Conservation (phyloP, 2,888 invertebrate species). For the Rhorus exstirpatorius region DNA sequence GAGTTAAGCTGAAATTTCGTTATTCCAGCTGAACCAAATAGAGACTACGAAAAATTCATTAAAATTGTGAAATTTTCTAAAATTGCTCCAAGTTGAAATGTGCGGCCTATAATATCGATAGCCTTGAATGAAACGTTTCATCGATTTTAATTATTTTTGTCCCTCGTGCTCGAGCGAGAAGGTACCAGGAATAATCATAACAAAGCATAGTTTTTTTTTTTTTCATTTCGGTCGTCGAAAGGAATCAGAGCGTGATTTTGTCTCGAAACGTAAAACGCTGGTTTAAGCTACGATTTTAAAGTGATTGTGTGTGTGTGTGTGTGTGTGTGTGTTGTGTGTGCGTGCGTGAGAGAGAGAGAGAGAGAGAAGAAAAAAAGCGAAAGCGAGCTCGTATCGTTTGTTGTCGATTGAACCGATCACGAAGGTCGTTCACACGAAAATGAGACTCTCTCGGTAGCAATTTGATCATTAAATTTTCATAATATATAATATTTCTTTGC, state of each 20-base stretch:
- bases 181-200: not conserved
- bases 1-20: slow-evolving; percentile 30
- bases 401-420: slow-evolving; percentile 45
- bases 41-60: slow-evolving; percentile 24
- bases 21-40: slow-evolving; percentile 3
- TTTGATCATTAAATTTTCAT: not conserved
- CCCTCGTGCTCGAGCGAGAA: not conserved
- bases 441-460: slow-evolving; percentile 5
- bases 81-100: no score
- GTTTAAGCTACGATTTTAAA: slow-evolving; percentile 8
- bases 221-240: not conserved
- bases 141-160: slow-evolving; percentile 8
- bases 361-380: not conserved
- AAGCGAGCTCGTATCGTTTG: slow-evolving; percentile 29
- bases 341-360: not conserved
- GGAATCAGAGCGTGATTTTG: slow-evolving; percentile 13
- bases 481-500: slow-evolving; percentile 4
- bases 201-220: not conserved
- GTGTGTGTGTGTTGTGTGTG: no score
- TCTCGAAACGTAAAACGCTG: slow-evolving; percentile 4
- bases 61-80: slow-evolving; percentile 17
- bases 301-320: not conserved
- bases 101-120: no score
- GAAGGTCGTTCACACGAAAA: slow-evolving; percentile 65
- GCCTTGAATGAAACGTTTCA: slow-evolving; percentile 15